Base-by-base conservation (phyloP, 2,113 vertebrate species). In the Gavia stellata region DNA sequence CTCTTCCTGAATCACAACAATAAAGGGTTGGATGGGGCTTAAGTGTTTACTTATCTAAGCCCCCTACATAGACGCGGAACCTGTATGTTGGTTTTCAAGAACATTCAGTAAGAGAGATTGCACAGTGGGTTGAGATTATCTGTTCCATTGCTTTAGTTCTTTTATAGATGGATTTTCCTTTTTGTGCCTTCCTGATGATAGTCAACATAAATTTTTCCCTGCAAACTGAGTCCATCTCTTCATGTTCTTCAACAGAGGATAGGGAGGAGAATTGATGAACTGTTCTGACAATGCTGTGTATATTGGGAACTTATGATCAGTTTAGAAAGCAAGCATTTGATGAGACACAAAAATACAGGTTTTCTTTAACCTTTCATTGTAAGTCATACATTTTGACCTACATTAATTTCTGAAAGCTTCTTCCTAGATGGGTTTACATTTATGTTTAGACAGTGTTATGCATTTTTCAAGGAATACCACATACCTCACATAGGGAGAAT, bases 181-280 rank as follows among this genome's bases (percentile, higher is more conserved):
- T 56, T 42, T 3, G 0, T 42, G 25, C 31, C 19, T 90, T 77
- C 21, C 12, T 66, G 13, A 49, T 66, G 13, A 49, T 42, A 68
- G 50, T 55, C 36, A 55, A 23, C 5, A 4, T 12, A 14, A 56
- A 50, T 66, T 8, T 81, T 78, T 40, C 13, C 40, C 12, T 88
- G 23, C 19, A 79, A 87, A 56, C 8, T 5, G 12, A 59, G 52
- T 71, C 12, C 7, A 17, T 50, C 6, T 55, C 45, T 49, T 67
- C 0, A 0, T 47, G 36, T 36, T 10, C 20, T 86, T 29, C 19
- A 34, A 10, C 8, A 66, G 40, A 81, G 36, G 17, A 33, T 15
- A 83, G 31, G 42, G 24, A 40, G n/a, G 80, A 63, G 33, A 63
- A 62, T 3, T 82, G 25, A 38, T 21, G 4, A n/a, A 5, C 3